phyloP scores from a whole-genome alignment of 2,888 invertebrate species.

The Diploptera punctata region DNA sequence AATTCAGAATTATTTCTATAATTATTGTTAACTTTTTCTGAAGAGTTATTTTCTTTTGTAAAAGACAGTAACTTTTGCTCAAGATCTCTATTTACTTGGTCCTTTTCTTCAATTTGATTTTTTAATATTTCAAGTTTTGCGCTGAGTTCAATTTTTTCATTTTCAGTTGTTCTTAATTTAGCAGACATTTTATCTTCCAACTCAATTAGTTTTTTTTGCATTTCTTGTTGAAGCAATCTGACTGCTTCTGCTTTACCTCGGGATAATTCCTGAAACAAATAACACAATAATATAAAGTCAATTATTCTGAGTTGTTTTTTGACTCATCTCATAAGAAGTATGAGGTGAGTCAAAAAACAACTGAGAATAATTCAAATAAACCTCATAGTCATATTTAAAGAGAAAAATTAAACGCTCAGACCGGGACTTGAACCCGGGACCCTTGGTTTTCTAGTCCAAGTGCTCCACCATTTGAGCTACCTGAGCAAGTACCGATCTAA shows the following conservation, averaged over 20 bases:
- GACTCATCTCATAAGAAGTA: no score
- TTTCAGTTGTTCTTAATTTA: slow-evolving; percentile 12
- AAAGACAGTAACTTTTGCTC: not conserved
- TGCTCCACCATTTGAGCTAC: no score
- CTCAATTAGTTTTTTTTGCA: slow-evolving; percentile 35
- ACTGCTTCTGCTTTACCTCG: slow-evolving; percentile 45
- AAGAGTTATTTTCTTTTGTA: not conserved
- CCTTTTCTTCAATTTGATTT: not conserved
- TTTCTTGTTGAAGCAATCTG: slow-evolving; percentile 46
- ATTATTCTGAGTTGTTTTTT: no score
- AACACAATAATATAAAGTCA: no score
- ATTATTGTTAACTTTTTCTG: not conserved
- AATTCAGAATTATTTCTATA: not conserved
- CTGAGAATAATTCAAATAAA: no score
- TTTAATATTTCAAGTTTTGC: not conserved
- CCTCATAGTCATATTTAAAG: no score
- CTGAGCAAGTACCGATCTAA: no score
- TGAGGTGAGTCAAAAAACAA: no score
- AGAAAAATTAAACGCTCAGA: no score
- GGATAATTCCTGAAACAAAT: slow-evolving; percentile 39
- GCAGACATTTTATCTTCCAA: slow-evolving; percentile 47
- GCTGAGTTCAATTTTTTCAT: not conserved
- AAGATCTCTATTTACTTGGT: not conserved
- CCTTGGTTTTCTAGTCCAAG: no score
- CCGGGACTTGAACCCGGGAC: no score